These are phyloP conservation scores for Drosophila rubida DNA, from an alignment of 2,888 invertebrate species.

Conservation along the genomic window DNA sequence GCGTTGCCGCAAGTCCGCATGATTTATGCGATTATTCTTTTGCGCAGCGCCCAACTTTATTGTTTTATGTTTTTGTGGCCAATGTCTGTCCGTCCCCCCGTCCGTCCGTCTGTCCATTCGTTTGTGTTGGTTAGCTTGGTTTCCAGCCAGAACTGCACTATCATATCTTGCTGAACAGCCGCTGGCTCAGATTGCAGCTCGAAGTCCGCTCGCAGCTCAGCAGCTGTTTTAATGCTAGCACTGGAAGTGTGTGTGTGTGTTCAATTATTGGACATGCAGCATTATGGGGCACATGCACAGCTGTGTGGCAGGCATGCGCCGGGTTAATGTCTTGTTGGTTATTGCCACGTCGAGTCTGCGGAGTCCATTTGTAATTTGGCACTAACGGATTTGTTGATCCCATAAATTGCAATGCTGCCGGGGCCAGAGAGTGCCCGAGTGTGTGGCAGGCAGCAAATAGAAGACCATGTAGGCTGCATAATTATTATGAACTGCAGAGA, in stretches of 20 bases:
- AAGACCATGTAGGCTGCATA: not conserved
- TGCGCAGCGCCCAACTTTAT: constrained; percentile 78
- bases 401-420: constrained; percentile 64
- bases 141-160: constrained; percentile 43
- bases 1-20: constrained; percentile 60
- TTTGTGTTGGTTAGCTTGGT: constrained; percentile 9
- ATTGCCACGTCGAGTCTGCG: constrained; percentile 68
- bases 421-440: constrained; percentile 2
- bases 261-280: constrained; percentile 58
- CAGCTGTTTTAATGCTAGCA: constrained; percentile 51
- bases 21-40: constrained; percentile 81
- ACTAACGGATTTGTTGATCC: constrained; percentile 77
- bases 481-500: not conserved
- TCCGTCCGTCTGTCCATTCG: constrained; percentile 22
- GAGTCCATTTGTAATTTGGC: constrained; percentile 77
- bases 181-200: constrained; percentile 57
- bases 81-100: constrained; percentile 29
- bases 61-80: constrained; percentile 78
- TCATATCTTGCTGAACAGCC: constrained; percentile 61
- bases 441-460: not conserved
- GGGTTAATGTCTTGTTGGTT: constrained; percentile 81
- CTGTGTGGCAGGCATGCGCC: constrained; percentile 64
- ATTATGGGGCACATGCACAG: constrained; percentile 39
- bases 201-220: constrained; percentile 49
- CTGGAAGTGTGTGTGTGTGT: constrained; percentile 31